Evolutionary conservation across 2,113 vertebrate genomes (phyloP), one percentile per base, ranked within the genome.

Genomic region (Hypomesus transpacificus): DNA sequence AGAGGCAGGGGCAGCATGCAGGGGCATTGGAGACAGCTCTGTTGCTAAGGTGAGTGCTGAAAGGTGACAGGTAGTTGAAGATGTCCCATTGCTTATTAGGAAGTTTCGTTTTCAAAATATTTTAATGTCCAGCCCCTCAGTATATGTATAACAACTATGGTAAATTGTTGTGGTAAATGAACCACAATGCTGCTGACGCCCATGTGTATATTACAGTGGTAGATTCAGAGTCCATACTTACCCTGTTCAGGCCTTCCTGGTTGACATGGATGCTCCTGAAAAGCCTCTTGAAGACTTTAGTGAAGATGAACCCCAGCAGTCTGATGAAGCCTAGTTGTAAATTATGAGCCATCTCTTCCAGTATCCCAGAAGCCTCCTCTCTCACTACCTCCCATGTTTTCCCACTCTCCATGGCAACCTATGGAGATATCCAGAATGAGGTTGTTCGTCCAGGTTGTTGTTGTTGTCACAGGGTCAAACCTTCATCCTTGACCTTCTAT

Each of bases 261-360:
- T 99, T 98, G 75, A 99, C 92, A 62, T 86, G 88, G 81, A 98
- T 90, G 75, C 90, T 90, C 14, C 87, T 94, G 90, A 95, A 98
- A 76, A 99, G 86, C 0, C 90, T 91, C 82, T 98, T 98, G 81
- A 98, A 92, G 84, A 97, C 88, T 87, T 98, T 98, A 79, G 84
- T 95, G 50, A 98, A 21, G 4, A 84, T 87, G 85, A 93, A 97
- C 52, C 87, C 93, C 88, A 98, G 92, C 86, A 98, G 91, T 21
- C 96, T 90, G 74, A 98, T 89, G 63, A 92, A 86, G 68, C 93
- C 88, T 82, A 98, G 79, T 21, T 94, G 94, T 79, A 98, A 90
- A 68, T 94, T 94, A 72, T 99, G 97, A 66, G 93, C 93, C 97
- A 99, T 99, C 80, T 99, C 95, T 68, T 94, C 91, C 84, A 98